Evolutionary conservation across 2,113 vertebrate species (phyloP).

Genomic region (Progne subis): DNA sequence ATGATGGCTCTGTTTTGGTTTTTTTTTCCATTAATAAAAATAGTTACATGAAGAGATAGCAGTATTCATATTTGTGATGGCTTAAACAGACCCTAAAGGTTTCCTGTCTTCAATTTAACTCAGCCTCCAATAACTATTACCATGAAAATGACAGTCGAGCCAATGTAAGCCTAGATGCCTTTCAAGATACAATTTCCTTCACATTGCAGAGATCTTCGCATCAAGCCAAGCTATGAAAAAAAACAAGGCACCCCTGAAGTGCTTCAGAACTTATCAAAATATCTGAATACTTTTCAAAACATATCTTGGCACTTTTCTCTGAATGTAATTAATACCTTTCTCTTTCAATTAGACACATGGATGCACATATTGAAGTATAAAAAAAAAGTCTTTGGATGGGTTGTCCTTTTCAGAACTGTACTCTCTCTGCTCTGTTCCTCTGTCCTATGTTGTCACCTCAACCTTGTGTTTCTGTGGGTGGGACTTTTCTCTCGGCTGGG

Average conservation of each 20-base stretch:
- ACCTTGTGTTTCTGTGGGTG: neutral
- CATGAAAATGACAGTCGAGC: neutral
- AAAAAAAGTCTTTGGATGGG: neutral
- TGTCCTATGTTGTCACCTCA: neutral
- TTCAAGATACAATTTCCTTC: neutral
- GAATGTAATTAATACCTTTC: neutral
- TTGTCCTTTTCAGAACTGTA: neutral
- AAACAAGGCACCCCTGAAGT: neutral
- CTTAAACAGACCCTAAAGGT: neutral
- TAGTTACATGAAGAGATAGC: neutral
- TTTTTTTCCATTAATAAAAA: neutral
- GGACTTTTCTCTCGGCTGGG: neutral
- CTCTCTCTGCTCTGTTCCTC: neutral
- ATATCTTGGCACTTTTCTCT: neutral
- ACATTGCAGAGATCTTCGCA: neutral
- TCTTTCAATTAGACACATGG: neutral
- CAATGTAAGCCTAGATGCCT: neutral
- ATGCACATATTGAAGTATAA: neutral
- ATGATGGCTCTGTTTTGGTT: neutral
- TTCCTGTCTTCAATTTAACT: neutral
- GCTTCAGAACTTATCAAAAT: conserved; percentile 14
- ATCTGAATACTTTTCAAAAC: neutral
- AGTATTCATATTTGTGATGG: neutral
- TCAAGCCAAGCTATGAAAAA: neutral
- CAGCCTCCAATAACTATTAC: conserved; percentile 13